A percentile compares a stretch with the other conserved stretches of the same genome.
Conservation (phyloP, 2,888 invertebrate genomes). For the Cryptocephalus primarius region DNA sequence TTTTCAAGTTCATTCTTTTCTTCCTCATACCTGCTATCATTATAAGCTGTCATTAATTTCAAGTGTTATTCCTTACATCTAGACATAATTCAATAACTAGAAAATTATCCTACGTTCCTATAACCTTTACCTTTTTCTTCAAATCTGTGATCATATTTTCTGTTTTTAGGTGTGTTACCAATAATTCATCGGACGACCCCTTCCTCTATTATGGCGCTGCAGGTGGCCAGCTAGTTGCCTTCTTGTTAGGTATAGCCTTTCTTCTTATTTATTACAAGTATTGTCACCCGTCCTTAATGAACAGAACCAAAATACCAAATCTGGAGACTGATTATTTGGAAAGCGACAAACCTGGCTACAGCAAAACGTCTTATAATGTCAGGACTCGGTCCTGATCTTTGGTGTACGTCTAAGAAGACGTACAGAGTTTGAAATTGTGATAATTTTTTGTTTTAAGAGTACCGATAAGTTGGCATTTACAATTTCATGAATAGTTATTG, state of each 20-base stretch:
- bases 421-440: neutral
- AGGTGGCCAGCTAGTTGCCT: conserved; percentile 32
- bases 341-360: conserved; percentile 31
- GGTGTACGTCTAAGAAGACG: conserved; percentile 13
- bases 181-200: conserved; percentile 33
- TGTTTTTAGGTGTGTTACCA: conserved; percentile 35
- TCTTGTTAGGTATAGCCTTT: conserved; percentile 33
- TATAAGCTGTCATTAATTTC: too few relatives aligned
- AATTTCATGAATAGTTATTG: too few relatives aligned
- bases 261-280: conserved; percentile 37
- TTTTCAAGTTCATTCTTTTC: too few relatives aligned
- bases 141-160: too few relatives aligned
- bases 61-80: too few relatives aligned
- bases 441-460: too few relatives aligned
- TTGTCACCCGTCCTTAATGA: conserved; percentile 35
- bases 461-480: too few relatives aligned
- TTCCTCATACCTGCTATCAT: too few relatives aligned
- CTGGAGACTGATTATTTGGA: conserved; percentile 26
- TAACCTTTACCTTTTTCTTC: too few relatives aligned
- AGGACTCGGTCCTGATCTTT: conserved; percentile 30
- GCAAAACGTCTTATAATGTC: conserved; percentile 30
- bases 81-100: too few relatives aligned
- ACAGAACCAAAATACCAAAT: conserved; percentile 25
- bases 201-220: conserved; percentile 36
- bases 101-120: too few relatives aligned